Percentiles rank a stretch among this genome's conserved stretches.
Conservation (phyloP, 2,888 invertebrate genomes). For the Hartigia nigra region DNA sequence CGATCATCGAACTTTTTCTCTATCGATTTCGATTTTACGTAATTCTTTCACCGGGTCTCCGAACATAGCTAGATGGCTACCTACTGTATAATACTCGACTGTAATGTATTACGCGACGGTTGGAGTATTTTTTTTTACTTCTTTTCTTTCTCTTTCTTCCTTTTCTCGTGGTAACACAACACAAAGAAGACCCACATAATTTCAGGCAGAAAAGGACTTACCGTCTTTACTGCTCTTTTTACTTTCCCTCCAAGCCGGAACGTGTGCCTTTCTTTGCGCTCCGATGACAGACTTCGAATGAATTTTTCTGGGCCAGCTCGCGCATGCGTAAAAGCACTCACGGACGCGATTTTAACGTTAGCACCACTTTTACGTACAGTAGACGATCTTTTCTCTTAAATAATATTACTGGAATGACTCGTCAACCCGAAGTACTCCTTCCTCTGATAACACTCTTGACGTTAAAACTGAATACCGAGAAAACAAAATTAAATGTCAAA, state of each 20-base stretch:
- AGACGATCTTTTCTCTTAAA: neutral
- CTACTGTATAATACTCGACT: neutral
- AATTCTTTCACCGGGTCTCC: neutral
- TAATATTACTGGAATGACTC: neutral
- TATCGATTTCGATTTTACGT: neutral
- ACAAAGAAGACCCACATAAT: neutral
- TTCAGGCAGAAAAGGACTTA: neutral
- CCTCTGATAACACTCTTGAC: neutral
- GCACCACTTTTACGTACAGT: neutral
- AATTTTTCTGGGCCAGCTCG: constrained; percentile 22
- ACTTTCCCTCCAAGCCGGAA: constrained; percentile 26
- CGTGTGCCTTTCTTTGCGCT: constrained; percentile 19
- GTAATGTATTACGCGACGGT: neutral
- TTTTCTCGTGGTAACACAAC: neutral
- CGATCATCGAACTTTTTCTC: neutral
- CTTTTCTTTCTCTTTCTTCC: neutral
- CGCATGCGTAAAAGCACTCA: neutral
- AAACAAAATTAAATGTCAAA: neutral
- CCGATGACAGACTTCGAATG: constrained; percentile 18
- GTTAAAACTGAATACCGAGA: neutral
- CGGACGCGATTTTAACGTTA: neutral
- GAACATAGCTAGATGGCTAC: neutral
- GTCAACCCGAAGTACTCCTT: neutral
- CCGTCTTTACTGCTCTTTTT: constrained; percentile 13
- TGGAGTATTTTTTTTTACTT: neutral